phyloP scores from a whole-genome alignment of 2,797 vertebrate genomes.

The Chaenodraco wilsoni region DNA sequence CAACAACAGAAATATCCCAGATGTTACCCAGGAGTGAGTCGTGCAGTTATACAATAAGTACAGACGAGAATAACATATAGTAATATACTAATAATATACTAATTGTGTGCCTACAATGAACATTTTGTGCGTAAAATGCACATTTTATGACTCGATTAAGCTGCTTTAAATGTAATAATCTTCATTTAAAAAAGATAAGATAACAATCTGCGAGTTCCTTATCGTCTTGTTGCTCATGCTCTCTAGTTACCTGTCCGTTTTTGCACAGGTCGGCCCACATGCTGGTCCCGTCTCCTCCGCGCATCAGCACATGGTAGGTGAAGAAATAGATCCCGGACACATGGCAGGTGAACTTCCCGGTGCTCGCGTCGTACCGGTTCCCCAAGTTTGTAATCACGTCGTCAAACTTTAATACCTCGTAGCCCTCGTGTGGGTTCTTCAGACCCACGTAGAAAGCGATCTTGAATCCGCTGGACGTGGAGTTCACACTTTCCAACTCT shows the following conservation, averaged over 20 bases:
- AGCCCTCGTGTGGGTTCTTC: constrained; percentile 95
- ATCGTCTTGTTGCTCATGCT: neutral
- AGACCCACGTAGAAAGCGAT: constrained; percentile 96
- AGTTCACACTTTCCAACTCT: constrained; percentile 81
- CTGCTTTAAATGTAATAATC: neutral
- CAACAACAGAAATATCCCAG: neutral
- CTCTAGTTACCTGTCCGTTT: constrained; percentile 90
- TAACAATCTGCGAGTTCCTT: too few species aligned
- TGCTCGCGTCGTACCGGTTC: constrained; percentile 90
- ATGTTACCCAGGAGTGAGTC: neutral
- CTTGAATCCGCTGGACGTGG: constrained; percentile 81
- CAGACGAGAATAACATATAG: neutral
- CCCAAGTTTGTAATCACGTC: constrained; percentile 97
- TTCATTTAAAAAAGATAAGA: neutral
- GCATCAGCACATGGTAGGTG: constrained; percentile 95
- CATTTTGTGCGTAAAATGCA: constrained; percentile 49
- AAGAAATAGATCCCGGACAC: constrained; percentile 96
- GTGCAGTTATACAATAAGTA: neutral
- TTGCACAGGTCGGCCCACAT: constrained; percentile 99
- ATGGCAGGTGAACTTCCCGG: constrained; percentile 95
- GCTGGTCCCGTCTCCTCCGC: constrained; percentile 95
- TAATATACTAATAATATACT: too few species aligned
- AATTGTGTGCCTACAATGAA: constrained; percentile 47
- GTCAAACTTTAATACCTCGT: constrained; percentile 95
- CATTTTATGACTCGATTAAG: neutral